Evolutionary conservation across 2,888 invertebrate species (phyloP).

Genomic region (Drosophila prostipennis): DNA sequence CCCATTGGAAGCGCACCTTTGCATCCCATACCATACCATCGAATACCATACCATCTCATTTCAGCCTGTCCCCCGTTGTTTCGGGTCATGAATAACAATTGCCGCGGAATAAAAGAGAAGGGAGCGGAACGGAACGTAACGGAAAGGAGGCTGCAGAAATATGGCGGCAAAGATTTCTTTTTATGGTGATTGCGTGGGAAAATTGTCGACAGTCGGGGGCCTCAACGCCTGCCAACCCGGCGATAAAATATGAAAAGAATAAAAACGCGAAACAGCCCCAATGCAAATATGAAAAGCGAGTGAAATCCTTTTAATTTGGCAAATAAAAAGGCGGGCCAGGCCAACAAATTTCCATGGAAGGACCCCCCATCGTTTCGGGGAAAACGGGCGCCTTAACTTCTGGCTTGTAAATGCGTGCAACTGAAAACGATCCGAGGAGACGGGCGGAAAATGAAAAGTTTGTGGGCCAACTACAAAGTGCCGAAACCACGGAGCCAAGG

Average conservation of each 20-base stretch:
- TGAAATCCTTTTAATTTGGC: conserved; percentile 77
- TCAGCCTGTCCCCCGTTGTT: conserved; percentile 18
- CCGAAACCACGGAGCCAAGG: conserved; percentile 22
- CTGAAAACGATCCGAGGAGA: conserved; percentile 21
- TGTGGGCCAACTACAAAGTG: conserved; percentile 34
- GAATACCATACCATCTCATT: background rate
- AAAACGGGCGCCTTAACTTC: conserved; percentile 52
- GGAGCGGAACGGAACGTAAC: background rate
- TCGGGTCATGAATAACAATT: conserved; percentile 72
- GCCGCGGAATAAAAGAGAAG: conserved; percentile 30
- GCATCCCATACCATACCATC: conserved; percentile 1
- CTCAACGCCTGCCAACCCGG: conserved; percentile 27
- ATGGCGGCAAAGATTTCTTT: conserved; percentile 64
- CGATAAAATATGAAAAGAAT: conserved; percentile 47
- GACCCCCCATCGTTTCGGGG: conserved; percentile 2
- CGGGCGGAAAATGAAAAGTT: conserved; percentile 31
- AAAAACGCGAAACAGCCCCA: conserved; percentile 52
- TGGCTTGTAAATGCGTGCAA: conserved; percentile 37
- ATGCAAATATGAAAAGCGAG: conserved; percentile 72
- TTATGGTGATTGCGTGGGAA: conserved; percentile 76
- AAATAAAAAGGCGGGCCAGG: conserved; percentile 60
- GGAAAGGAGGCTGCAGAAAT: conserved; percentile 35
- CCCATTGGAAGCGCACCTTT: conserved; percentile 25
- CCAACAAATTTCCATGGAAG: conserved; percentile 29
- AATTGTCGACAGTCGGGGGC: conserved; percentile 29